Evolutionary conservation across 2,888 invertebrate genomes (phyloP), one percentile per base, ranked within the genome.

Genomic region (Catotricha subobsoleta): DNA sequence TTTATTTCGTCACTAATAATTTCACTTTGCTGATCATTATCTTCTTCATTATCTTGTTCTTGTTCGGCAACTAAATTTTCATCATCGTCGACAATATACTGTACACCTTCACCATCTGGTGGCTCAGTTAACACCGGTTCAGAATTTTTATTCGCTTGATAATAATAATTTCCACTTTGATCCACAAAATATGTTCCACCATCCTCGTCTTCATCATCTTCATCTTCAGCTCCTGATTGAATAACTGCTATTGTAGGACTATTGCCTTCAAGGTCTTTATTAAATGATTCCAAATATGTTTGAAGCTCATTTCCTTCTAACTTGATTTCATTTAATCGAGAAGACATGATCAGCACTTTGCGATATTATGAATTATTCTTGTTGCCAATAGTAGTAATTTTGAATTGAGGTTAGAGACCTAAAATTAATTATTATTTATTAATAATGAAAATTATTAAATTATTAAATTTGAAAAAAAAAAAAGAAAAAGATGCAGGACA

Each of bases 131-230:
- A 71, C 35, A 77, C 68, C 43, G 69, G 72, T 45, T 76, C 71
- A 12, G 67, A 67, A 31, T 73, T 73, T 3, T 73, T 72, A 28
- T 72, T 71, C 2, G 76, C 72, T 59, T 84, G 83, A 54, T 79
- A 82, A 54, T 86, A 87, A 57, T 84, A 86, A 48, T 80, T 76
- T 1, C 84, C 83, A 25, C 80, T 69, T 57, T 81, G 77, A 54
- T 86, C 84, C 19, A 86, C 77, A 57, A 80, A 86, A 54, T 81
- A 83, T 2, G 81, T 79, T 7, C 80, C 77, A 35, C 65, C 66
- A 13, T 69, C 68, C 3, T 69, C 43, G 52, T 62, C 47, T 20
- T 62, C 56, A 8, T 56, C 55, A 42, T 44, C 8, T 31, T 41
- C 30, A 28, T 43, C 43, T 3, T 20, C 40, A 13, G 43, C 43